These are phyloP conservation scores for Cephus runcator DNA, from an alignment of 2,888 invertebrate genomes.

Conservation along the genomic window DNA sequence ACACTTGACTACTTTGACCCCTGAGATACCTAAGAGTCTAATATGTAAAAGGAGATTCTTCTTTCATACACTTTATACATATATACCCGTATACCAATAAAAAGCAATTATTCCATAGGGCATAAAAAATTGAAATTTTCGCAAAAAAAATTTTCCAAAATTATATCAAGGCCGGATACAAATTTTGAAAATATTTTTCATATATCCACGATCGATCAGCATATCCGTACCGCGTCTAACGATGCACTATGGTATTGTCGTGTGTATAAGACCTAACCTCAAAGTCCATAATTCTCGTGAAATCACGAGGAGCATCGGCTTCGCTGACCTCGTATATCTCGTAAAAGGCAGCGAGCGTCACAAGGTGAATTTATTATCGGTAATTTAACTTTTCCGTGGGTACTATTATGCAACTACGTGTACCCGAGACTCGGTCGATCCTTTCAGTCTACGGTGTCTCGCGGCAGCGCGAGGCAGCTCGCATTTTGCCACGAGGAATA, in stretches of 20 bases:
- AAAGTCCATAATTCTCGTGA: background rate
- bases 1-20: background rate
- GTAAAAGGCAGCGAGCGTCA: background rate
- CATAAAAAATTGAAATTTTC: background rate
- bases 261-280: background rate
- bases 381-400: background rate
- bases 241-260: no score
- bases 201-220: no score
- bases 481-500: background rate
- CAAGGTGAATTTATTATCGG: background rate
- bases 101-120: no score
- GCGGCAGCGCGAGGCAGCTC: background rate
- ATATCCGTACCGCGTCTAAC: no score
- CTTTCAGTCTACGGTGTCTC: background rate
- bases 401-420: background rate
- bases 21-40: background rate
- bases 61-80: background rate
- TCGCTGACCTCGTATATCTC: background rate
- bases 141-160: background rate
- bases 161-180: background rate
- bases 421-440: background rate
- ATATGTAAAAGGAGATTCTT: background rate
- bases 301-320: background rate
- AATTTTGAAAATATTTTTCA: background rate
- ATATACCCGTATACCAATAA: background rate